Evolutionary conservation across 2,888 invertebrate species (phyloP).

Genomic region (Formica aserva): DNA sequence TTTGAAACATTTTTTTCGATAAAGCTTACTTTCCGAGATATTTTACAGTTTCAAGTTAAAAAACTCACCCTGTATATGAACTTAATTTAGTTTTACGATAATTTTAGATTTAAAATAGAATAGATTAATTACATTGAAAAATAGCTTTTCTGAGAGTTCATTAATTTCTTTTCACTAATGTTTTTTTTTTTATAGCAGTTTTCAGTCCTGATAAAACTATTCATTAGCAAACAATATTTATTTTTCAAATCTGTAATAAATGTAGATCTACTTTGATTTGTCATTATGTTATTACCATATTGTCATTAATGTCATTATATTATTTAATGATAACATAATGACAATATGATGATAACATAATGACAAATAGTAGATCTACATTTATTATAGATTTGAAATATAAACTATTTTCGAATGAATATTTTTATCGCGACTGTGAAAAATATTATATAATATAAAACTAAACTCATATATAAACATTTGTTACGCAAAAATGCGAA

Average conservation of each 20-base stretch:
- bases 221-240: neutral
- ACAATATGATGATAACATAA: too few relatives aligned
- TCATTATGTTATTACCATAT: neutral
- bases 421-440: too few relatives aligned
- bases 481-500: neutral
- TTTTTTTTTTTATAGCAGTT: neutral
- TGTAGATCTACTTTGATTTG: neutral
- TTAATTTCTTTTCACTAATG: neutral
- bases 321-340: too few relatives aligned
- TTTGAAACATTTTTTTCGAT: too few relatives aligned
- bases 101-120: neutral
- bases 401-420: too few relatives aligned
- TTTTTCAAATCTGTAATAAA: too few relatives aligned
- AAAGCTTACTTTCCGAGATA: too few relatives aligned
- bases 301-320: too few relatives aligned
- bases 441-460: neutral
- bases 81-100: neutral
- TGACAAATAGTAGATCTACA: too few relatives aligned
- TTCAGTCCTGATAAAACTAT: neutral
- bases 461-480: neutral
- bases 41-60: too few relatives aligned
- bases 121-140: neutral
- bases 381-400: too few relatives aligned
- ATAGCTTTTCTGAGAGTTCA: neutral
- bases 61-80: neutral